Evolutionary conservation across 35 echinoderm and acorn worm species (phyloP), one percentile per base, ranked within the genome.

Genomic region (Strongylocentrotus purpuratus): DNA sequence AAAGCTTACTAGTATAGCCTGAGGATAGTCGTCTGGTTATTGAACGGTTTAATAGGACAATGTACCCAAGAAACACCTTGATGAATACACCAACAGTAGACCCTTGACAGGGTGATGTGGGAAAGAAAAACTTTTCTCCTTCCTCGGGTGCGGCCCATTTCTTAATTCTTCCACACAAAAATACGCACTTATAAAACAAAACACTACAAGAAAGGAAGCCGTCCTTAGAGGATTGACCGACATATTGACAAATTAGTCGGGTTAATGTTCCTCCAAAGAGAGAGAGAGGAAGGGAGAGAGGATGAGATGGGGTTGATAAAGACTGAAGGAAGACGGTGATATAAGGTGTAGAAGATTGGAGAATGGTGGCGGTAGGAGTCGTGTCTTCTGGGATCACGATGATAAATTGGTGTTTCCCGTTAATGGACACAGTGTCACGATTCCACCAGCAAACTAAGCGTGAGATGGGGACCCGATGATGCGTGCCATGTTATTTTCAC

Each of bases 351-450:
- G 65, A 78, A 78, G 20, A 78, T 78, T 78, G 65, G 65, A 78
- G 65, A 28, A 78, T 78, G 65, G 65, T 78, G 65, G 65, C 87
- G 87, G 87, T 45, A 45, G 91, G 48, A 93, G 48, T 50, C 32
- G 2, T 20, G 45, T 93, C 91, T 93, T 93, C n/a, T 93, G 91
- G 91, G 91, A 93, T 11, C 91, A 14, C 11, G 46, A 58, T 93
- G 91, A 93, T 58, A 33, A 58, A 93, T 93, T 93, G 91, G 48
- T 93, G 48, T 46, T 46, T 48, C 48, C 47, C 45, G 48, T 58
- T 93, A 93, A 93, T 93, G 91, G 91, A 93, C 91, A 93, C 48
- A 48, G 91, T 93, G 91, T 93, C 91, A 93, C 28, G 46, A 33
- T 58, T 58, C 91, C 48, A 47, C 45, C 91, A 58, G 31, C 33